Conservation (phyloP, 2,797 vertebrate species). For the Ataeniobius toweri region DNA sequence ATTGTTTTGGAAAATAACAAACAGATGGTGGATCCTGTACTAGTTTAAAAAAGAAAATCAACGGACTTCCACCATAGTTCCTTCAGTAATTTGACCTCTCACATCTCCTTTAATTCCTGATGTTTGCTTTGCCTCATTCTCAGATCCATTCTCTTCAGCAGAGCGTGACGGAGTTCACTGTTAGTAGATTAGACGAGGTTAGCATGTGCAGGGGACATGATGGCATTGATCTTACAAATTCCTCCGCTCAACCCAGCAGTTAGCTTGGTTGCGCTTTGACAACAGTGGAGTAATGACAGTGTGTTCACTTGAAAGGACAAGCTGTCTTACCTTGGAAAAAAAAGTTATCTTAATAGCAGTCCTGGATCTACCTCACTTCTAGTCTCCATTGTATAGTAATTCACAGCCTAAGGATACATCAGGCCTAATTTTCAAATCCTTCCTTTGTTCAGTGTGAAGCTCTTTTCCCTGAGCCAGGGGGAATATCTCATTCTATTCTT, state of each 20-base stretch:
- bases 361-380: constrained; percentile 56
- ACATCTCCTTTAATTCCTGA: constrained; percentile 66
- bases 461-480: constrained; percentile 64
- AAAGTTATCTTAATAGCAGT: constrained; percentile 63
- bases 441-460: constrained; percentile 71
- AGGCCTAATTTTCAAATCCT: constrained; percentile 74
- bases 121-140: constrained; percentile 70
- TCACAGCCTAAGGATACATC: constrained; percentile 73
- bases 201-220: constrained; percentile 19
- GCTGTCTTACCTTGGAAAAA: constrained; percentile 53
- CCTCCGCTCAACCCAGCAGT: constrained; percentile 31
- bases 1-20: neutral
- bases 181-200: constrained; percentile 46
- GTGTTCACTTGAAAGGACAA: constrained; percentile 45
- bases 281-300: constrained; percentile 44
- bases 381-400: constrained; percentile 76
- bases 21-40: constrained; percentile 4
- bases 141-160: constrained; percentile 46
- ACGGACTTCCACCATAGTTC: constrained; percentile 21
- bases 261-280: constrained; percentile 43
- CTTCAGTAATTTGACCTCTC: constrained; percentile 75
- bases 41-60: constrained; percentile 17
- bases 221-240: constrained; percentile 24
- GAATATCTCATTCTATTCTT: constrained; percentile 56
- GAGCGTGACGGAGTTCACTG: constrained; percentile 58